Evolutionary conservation across 2,888 invertebrate genomes (phyloP), one percentile per base, ranked within the genome.

Genomic region (Apodemia mormo): DNA sequence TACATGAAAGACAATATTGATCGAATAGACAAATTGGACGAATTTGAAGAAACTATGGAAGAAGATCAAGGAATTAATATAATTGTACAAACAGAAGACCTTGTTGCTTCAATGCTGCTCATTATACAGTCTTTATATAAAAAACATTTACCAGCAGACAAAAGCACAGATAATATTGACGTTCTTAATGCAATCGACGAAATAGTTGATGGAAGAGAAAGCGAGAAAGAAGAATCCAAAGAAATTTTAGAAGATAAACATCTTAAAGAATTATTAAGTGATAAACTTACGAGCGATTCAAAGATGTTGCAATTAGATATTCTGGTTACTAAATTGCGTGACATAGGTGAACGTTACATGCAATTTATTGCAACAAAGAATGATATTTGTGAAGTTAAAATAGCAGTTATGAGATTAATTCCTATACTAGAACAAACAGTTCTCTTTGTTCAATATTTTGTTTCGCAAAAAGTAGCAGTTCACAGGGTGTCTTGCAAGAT

Each of bases 401-500:
- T 87, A 74, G 85, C 88, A 5, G 79, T 94, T 7, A 85, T 89
- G 80, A 89, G 92, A 76, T 86, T 94, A 78, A 77, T 95, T 10
- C 97, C 98, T 0, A 89, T 98, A 43, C 86, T 99, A 69, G 95
- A 97, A 71, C 98, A 98, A 86, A 96, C 96, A 67, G 88, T 95
- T 66, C 84, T 96, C 30, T 92, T 98, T 66, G 95, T 95, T 2
- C 96, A 98, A 82, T 98, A 96, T 84, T 96, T 97, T 79, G 85
- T 98, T 6, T 95, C 96, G 0, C 96, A 97, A 77, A 96, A 96
- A 82, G 94, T 98, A 2, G 95, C 96, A 0, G 94, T 96, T 0
- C 97, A 97, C 80, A 95, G 97, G 77, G 94, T 96, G 0, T 95
- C 96, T 0, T 96, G 96, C 76, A 98, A 98, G 90, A 95, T 98